Base-by-base conservation (phyloP, 2,888 invertebrate genomes). In the Tetramorium bicarinatum region DNA sequence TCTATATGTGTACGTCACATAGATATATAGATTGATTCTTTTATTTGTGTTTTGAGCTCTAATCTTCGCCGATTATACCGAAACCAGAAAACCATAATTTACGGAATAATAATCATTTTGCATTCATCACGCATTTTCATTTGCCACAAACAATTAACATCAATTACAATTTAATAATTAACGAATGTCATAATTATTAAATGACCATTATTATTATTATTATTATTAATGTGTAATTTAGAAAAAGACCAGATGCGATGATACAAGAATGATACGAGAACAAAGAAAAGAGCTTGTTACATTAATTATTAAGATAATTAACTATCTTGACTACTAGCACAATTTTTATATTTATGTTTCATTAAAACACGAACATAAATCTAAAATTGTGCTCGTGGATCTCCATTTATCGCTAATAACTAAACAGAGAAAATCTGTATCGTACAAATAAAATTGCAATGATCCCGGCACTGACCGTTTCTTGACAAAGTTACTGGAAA, bases 121-220 rank as follows among this genome's bases (percentile, higher is more conserved):
- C 29, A 49, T 49, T 74, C 0, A n/a, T 52, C 25, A 25, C 0
- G 44, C 41, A 13, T 15, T 76, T 67, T 52, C 9, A 13, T n/a
- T 52, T 54, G 3, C 25, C 8, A 41, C 21, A 21, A 52, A 21
- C 18, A 41, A 54, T 77, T 67, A 38, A 25, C 41, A 47, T 34
- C n/a, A 18, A 29, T 74, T 41, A 62, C 8, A 41, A 62, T 62
- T 44, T 9, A 59, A 49, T 52, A 52, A 38, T 76, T 25, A 41
- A 29, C 41, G 3, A 67, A n/a, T 41, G 13, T 54, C 34, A 54
- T 41, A 9, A 64, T 44, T 13, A 67, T 41, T n/a, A 77, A n/a
- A 52, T 52, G 15, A 44, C 15, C 2, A 67, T 77, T 77, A 77
- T 56, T 21, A 25, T 52, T 77, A 77, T 56, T 21, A 25, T 52